Evolutionary conservation across 2,113 vertebrate genomes (phyloP).

Genomic region (Loxodonta africana): DNA sequence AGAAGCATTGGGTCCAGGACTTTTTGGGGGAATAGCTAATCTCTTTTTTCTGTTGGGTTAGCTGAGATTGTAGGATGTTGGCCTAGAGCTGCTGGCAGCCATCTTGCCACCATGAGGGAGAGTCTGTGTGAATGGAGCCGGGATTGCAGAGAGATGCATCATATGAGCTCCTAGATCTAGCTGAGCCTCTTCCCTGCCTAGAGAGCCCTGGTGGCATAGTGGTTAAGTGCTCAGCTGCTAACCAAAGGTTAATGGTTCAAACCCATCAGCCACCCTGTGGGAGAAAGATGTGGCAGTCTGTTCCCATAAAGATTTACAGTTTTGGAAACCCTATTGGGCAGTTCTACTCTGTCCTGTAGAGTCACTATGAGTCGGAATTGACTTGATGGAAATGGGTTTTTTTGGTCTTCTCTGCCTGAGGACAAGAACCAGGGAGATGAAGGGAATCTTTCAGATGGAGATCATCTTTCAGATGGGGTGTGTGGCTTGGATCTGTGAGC

Average conservation of each 20-base stretch:
- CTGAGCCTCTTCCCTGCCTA: background rate
- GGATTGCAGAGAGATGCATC: background rate
- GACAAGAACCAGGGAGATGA: background rate
- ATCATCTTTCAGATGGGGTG: background rate
- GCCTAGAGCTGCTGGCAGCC: constrained; percentile 10
- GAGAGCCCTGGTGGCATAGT: background rate
- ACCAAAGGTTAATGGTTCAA: too few species aligned
- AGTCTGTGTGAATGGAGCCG: background rate
- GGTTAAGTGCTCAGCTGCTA: background rate
- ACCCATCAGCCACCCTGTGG: too few species aligned
- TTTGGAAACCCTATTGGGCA: too few species aligned
- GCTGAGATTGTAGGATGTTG: background rate
- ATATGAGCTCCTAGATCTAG: background rate
- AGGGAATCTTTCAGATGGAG: background rate
- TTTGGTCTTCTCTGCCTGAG: background rate
- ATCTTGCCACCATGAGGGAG: constrained; percentile 11
- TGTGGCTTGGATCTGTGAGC: background rate
- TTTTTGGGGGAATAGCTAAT: background rate
- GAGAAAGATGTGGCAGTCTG: too few species aligned
- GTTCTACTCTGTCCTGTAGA: too few species aligned
- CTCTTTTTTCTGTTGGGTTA: constrained; percentile 40
- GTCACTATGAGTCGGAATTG: too few species aligned
- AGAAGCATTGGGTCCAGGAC: background rate
- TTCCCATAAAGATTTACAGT: too few species aligned
- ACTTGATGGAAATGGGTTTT: too few species aligned